Conservation (phyloP, 2,888 invertebrate genomes). For the Nymphalis c-album region DNA sequence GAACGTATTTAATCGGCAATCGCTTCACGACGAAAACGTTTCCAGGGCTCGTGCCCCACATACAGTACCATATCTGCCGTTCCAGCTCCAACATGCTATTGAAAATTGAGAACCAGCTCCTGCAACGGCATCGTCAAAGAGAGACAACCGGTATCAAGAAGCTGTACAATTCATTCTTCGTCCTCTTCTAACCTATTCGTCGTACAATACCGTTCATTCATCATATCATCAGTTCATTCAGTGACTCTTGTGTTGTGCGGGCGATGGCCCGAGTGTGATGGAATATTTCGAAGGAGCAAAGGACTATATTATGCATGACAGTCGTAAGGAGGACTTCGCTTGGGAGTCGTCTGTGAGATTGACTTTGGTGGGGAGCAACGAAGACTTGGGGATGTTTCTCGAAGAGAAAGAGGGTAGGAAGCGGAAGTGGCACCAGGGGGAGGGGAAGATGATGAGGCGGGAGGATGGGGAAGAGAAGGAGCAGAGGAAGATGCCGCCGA, state of each 20-base stretch:
- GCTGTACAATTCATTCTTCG: conserved; percentile 93
- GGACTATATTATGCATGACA: conserved; percentile 66
- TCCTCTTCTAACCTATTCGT: conserved; percentile 86
- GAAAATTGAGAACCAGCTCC: conserved; percentile 87
- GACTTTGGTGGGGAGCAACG: conserved; percentile 59
- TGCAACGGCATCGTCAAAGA: conserved; percentile 90
- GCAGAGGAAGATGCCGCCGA: conserved; percentile 70
- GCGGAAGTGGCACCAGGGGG: conserved; percentile 67
- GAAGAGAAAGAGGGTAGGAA: conserved; percentile 71
- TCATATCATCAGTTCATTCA: conserved; percentile 56
- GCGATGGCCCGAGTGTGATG: conserved; percentile 66
- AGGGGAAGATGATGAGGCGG: conserved; percentile 61
- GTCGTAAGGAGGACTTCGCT: conserved; percentile 62
- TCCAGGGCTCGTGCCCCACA: conserved; percentile 57
- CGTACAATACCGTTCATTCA: conserved; percentile 46
- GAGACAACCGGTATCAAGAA: conserved; percentile 93
- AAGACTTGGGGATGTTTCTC: conserved; percentile 71
- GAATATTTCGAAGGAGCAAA: conserved; percentile 57
- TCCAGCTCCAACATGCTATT: conserved; percentile 83
- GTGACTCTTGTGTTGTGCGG: conserved; percentile 56
- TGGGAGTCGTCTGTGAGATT: conserved; percentile 72
- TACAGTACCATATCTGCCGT: conserved; percentile 62
- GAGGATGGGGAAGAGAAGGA: conserved; percentile 69
- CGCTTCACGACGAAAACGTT: conserved; percentile 58
- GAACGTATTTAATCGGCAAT: conserved; percentile 60